phyloP scores from a whole-genome alignment of 2,888 invertebrate species.

The Listrodromus nycthemerus region DNA sequence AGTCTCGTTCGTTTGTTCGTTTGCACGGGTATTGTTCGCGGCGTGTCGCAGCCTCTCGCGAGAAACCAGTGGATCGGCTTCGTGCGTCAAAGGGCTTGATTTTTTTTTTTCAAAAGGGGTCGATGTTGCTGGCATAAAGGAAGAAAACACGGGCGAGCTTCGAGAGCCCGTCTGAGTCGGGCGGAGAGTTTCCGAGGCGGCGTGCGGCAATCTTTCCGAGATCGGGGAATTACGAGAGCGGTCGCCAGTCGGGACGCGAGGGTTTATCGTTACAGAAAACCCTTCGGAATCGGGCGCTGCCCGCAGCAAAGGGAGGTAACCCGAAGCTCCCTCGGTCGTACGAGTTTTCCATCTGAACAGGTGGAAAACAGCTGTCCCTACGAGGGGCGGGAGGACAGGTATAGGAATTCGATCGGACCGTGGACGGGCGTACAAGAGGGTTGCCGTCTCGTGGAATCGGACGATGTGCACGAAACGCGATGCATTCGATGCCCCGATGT shows the following conservation, averaged over 20 bases:
- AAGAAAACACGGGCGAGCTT: background rate
- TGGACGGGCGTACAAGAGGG: conserved; percentile 37
- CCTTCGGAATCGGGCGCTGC: background rate
- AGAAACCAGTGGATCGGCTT: too few relatives aligned
- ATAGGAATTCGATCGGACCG: conserved; percentile 61
- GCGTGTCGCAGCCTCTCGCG: too few relatives aligned
- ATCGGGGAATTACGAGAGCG: conserved; percentile 64
- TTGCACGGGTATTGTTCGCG: too few relatives aligned
- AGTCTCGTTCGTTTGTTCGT: background rate
- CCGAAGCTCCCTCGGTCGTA: conserved; percentile 29
- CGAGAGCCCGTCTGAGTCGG: background rate
- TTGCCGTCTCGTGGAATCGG: conserved; percentile 62
- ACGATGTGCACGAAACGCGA: conserved; percentile 29
- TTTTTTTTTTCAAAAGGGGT: too few relatives aligned
- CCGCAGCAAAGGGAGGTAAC: conserved; percentile 29
- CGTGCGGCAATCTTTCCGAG: conserved; percentile 50
- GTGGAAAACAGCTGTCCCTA: conserved; percentile 66
- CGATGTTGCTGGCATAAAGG: too few relatives aligned
- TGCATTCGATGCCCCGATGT: conserved; percentile 34
- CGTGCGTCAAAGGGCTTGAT: too few relatives aligned
- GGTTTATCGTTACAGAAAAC: conserved; percentile 42
- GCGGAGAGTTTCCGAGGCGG: background rate
- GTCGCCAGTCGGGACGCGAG: conserved; percentile 35
- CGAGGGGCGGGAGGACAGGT: conserved; percentile 36
- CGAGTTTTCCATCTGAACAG: conserved; percentile 64